These are phyloP conservation scores for Disparrhopalites patrizii DNA, from an alignment of 2,888 invertebrate genomes.

Conservation along the genomic window DNA sequence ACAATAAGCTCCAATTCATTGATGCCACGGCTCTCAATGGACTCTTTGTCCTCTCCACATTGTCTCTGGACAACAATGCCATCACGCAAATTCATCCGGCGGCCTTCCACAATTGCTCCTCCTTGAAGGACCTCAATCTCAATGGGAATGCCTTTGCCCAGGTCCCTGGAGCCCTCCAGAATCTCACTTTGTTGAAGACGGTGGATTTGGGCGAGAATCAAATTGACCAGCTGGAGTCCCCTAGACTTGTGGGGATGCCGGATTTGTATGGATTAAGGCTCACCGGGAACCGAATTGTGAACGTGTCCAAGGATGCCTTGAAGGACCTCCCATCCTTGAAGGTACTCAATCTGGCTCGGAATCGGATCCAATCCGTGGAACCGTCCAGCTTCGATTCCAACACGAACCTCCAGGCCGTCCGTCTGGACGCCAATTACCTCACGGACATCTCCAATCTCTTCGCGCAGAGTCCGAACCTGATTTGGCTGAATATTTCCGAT, in stretches of 20 bases:
- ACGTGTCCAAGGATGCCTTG: slow-evolving; percentile 74
- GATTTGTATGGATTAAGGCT: slow-evolving; percentile 78
- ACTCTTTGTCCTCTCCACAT: slow-evolving; percentile 75
- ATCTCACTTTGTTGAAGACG: slow-evolving; percentile 78
- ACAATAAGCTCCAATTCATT: slow-evolving; percentile 77
- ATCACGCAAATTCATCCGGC: slow-evolving; percentile 79
- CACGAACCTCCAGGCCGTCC: slow-evolving; percentile 74
- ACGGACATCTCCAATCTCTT: slow-evolving; percentile 79
- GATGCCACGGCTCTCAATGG: slow-evolving; percentile 84
- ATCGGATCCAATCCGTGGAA: slow-evolving; percentile 72
- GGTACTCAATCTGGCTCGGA: slow-evolving; percentile 81
- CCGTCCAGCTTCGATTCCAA: slow-evolving; percentile 76
- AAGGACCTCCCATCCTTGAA: slow-evolving; percentile 74
- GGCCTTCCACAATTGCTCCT: slow-evolving; percentile 85
- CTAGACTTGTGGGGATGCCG: slow-evolving; percentile 63
- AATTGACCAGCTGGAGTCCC: slow-evolving; percentile 73
- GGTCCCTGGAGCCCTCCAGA: slow-evolving; percentile 74
- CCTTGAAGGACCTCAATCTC: slow-evolving; percentile 82
- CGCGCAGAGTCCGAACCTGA: slow-evolving; percentile 72
- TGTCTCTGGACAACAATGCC: slow-evolving; percentile 81
- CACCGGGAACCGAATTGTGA: slow-evolving; percentile 81
- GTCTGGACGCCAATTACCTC: slow-evolving; percentile 79
- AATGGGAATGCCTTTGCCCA: slow-evolving; percentile 78
- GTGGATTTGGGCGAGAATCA: slow-evolving; percentile 89
- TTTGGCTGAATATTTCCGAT: slow-evolving; percentile 88